Evolutionary conservation across 35 echinoderm and acorn worm genomes (phyloP).

Genomic region (Apostichopus californicus): DNA sequence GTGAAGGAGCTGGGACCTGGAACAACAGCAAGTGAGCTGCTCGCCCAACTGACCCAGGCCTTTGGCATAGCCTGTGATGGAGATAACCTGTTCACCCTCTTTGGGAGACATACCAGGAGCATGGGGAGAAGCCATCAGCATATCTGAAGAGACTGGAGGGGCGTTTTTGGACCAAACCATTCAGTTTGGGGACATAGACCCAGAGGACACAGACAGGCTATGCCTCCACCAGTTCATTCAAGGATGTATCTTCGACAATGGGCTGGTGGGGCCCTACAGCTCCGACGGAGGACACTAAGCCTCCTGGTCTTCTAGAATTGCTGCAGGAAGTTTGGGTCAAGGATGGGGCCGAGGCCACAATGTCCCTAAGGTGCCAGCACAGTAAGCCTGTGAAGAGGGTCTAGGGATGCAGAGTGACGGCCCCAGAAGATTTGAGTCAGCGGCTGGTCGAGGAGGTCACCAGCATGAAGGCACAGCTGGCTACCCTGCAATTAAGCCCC

Average conservation of each 20-base stretch:
- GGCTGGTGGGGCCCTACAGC: neutral
- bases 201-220: neutral
- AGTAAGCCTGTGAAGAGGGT: neutral
- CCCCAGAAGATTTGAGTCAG: neutral
- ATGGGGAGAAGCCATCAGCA: neutral
- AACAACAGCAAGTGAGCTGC: neutral
- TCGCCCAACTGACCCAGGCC: neutral
- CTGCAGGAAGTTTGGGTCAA: neutral
- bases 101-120: conserved; percentile 23
- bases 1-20: neutral
- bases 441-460: neutral
- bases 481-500: neutral
- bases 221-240: neutral
- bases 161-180: neutral
- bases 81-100: conserved; percentile 2
- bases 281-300: neutral
- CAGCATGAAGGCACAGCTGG: neutral
- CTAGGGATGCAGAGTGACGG: neutral
- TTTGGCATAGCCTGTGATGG: neutral
- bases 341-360: neutral
- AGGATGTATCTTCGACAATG: conserved; percentile 5
- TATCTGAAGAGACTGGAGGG: conserved; percentile 2
- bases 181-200: neutral
- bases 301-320: neutral
- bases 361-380: neutral